Percentiles rank a stretch among this genome's conserved stretches.
Conservation (phyloP, 2,888 invertebrate genomes). For the Erebia aethiops region DNA sequence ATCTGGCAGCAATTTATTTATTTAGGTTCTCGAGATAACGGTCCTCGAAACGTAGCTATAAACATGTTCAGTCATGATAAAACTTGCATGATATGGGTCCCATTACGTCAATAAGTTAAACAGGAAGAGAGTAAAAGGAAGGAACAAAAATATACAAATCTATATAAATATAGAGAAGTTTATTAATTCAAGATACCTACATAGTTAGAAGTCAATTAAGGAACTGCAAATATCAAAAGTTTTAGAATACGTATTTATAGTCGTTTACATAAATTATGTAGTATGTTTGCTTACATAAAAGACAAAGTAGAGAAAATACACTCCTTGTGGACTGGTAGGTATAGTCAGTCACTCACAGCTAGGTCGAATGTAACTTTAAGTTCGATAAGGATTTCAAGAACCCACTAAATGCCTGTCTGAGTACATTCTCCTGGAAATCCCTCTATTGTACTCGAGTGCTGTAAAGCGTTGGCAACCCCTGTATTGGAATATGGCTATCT, state of each 20-base stretch:
- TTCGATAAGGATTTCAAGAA: constrained; percentile 45
- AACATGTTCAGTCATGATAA: constrained; percentile 51
- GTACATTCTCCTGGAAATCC: constrained; percentile 64
- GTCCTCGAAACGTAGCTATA: constrained; percentile 37
- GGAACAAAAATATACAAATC: not conserved
- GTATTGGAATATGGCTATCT: constrained; percentile 61
- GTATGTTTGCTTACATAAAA: not conserved
- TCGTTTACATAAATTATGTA: not conserved
- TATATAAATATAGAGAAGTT: too few species aligned
- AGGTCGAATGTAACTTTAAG: constrained; percentile 22
- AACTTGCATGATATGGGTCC: constrained; percentile 53
- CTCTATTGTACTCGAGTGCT: constrained; percentile 58
- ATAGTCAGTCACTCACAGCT: constrained; percentile 11
- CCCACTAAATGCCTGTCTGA: constrained; percentile 47
- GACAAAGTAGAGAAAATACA: not conserved
- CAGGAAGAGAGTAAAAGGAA: constrained; percentile 18
- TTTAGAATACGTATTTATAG: not conserved
- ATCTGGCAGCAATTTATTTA: constrained; percentile 17
- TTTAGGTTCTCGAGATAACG: constrained; percentile 33
- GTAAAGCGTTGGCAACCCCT: constrained; percentile 70
- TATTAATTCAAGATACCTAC: not conserved
- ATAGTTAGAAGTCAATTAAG: not conserved
- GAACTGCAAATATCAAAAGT: not conserved
- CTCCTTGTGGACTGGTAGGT: constrained; percentile 9
- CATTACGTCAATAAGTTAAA: constrained; percentile 31